A percentile compares a stretch with the other conserved stretches of the same genome.
These are phyloP conservation scores for Zoanthus solanderi DNA, from an alignment of 92 coral and sea anemone genomes.

Conservation along the genomic window DNA sequence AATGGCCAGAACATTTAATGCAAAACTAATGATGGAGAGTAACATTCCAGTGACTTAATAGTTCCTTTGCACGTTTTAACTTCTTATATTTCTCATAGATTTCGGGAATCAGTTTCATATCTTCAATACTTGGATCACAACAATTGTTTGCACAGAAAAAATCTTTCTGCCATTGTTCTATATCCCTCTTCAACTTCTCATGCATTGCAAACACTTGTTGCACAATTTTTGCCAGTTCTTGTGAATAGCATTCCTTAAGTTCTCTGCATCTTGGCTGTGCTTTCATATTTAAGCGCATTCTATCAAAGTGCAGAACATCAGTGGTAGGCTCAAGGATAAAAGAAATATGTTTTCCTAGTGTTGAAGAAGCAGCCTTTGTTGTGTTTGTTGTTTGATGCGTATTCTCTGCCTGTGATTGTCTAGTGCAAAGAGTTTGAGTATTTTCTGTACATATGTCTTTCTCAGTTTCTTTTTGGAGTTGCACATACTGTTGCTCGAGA, in stretches of 20 bases:
- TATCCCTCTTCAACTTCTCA: conserved; percentile 2
- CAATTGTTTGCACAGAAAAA: too few relatives aligned
- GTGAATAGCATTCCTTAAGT: not conserved
- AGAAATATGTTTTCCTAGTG: conserved; percentile 14
- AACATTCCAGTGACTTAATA: too few relatives aligned
- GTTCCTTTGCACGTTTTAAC: too few relatives aligned
- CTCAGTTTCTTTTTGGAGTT: not conserved
- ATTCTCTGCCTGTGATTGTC: conserved; percentile 11
- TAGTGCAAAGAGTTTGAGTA: not conserved
- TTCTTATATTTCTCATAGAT: too few relatives aligned
- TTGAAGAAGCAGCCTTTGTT: not conserved
- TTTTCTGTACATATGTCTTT: not conserved
- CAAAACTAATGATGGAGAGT: too few relatives aligned
- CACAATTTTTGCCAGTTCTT: conserved; percentile 4
- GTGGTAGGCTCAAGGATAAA: not conserved
- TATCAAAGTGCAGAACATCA: conserved; percentile 7
- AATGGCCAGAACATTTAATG: too few relatives aligned
- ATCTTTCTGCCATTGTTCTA: too few relatives aligned
- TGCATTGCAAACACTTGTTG: conserved; percentile 5
- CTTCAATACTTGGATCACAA: too few relatives aligned
- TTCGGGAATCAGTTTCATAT: too few relatives aligned
- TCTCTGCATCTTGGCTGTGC: conserved; percentile 13
- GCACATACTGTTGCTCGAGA: not conserved
- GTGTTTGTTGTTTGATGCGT: not conserved
- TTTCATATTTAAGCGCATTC: not conserved